Evolutionary conservation across 2,113 vertebrate genomes (phyloP).

Genomic region (Isurus oxyrinchus): DNA sequence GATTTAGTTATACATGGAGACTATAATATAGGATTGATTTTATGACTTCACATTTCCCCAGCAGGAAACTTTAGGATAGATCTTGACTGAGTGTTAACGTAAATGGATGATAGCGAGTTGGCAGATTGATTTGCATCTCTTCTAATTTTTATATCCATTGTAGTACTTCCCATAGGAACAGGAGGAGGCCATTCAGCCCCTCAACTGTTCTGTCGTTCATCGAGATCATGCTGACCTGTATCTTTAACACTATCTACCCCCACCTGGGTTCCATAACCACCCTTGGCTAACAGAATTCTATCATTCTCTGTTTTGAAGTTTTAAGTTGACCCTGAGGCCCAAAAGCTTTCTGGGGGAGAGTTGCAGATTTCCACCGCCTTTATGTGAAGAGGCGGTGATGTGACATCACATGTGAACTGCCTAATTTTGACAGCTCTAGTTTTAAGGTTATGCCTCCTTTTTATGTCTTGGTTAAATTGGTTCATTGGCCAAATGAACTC

Average conservation of each 20-base stretch:
- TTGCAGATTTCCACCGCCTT: too few relatives aligned
- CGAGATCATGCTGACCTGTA: not conserved
- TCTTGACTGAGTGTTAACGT: not conserved
- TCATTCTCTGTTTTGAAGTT: not conserved
- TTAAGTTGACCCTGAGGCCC: too few relatives aligned
- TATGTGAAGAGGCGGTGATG: not conserved
- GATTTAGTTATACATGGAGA: not conserved
- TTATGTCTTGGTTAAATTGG: too few relatives aligned
- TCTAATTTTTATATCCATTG: not conserved
- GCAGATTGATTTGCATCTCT: not conserved
- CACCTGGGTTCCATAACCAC: not conserved
- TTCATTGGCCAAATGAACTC: too few relatives aligned
- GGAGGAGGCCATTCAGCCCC: not conserved
- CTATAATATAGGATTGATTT: not conserved
- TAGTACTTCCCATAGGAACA: not conserved
- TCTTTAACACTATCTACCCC: not conserved
- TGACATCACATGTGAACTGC: not conserved
- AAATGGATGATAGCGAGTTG: not conserved
- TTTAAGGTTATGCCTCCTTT: too few relatives aligned
- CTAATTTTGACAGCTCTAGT: not conserved
- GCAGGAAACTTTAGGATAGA: not conserved
- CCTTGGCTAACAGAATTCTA: not conserved
- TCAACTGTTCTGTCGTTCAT: not conserved
- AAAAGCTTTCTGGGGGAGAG: too few relatives aligned
- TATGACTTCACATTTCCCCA: not conserved